These are phyloP conservation scores for Himalopsyche kuldschensis DNA, from an alignment of 2,888 invertebrate species.

Conservation along the genomic window DNA sequence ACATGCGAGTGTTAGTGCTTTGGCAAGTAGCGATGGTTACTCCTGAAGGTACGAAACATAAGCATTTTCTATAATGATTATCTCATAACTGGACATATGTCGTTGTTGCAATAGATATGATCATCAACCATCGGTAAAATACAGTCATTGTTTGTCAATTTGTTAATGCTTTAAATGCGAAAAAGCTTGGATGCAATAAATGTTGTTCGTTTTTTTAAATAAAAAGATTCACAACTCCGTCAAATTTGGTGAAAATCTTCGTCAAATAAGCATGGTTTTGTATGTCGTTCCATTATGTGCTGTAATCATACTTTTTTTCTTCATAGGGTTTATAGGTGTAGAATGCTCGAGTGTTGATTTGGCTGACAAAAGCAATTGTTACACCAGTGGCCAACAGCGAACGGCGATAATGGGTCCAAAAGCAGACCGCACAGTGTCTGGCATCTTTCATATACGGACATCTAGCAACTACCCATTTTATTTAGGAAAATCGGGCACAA, in stretches of 20 bases:
- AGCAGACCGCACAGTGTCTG: conserved; percentile 6
- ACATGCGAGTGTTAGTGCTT: conserved; percentile 5
- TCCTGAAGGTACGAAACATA: background rate
- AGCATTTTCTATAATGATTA: no score
- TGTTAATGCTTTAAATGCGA: no score
- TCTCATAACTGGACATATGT: no score
- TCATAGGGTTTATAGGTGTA: background rate
- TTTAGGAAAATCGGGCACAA: background rate
- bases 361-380: background rate
- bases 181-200: no score
- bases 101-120: no score
- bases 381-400: background rate
- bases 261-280: no score
- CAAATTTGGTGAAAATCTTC: no score
- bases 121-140: no score
- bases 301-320: background rate
- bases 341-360: background rate
- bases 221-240: no score
- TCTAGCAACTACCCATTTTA: background rate
- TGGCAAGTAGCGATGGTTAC: conserved; percentile 18
- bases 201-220: no score
- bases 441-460: conserved; percentile 11
- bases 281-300: no score
- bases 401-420: conserved; percentile 2
- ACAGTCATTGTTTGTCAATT: no score